Evolutionary conservation across 2,797 vertebrate genomes (phyloP).

Genomic region (Aphelocoma californica): DNA sequence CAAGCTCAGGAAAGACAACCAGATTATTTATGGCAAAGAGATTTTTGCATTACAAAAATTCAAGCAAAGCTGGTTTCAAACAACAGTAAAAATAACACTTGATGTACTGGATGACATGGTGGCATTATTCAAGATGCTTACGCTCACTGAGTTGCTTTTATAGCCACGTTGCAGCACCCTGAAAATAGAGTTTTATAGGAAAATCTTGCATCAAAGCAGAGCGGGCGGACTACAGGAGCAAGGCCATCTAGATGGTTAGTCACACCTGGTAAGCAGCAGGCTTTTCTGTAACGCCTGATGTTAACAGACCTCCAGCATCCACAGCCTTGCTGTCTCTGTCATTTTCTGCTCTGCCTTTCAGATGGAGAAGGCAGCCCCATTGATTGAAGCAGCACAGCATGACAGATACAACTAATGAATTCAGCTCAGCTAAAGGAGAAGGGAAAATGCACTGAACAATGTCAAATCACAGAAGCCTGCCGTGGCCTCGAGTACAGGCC

Average conservation of each 20-base stretch:
- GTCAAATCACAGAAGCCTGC: constrained; percentile 1
- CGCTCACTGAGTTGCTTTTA: neutral
- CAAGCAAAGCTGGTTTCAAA: neutral
- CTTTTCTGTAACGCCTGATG: constrained; percentile 7
- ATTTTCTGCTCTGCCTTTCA: constrained; percentile 51
- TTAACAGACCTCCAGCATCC: constrained; percentile 30
- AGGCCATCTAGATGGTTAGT: neutral
- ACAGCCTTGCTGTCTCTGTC: neutral
- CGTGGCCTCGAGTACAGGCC: neutral
- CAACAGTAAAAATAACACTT: neutral
- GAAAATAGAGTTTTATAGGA: neutral
- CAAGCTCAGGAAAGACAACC: neutral
- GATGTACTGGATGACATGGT: neutral
- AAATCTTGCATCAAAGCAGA: neutral
- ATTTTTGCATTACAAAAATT: neutral
- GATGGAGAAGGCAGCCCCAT: neutral
- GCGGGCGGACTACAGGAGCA: neutral
- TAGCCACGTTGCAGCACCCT: neutral
- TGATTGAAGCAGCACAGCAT: constrained; percentile 43
- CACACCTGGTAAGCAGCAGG: neutral
- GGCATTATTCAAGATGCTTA: neutral
- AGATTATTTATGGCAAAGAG: neutral
- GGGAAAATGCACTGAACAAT: neutral
- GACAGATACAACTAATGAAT: constrained; percentile 26
- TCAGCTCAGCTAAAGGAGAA: constrained; percentile 4